Conservation (phyloP, 2,888 invertebrate species). For the Harpalus rufipes region DNA sequence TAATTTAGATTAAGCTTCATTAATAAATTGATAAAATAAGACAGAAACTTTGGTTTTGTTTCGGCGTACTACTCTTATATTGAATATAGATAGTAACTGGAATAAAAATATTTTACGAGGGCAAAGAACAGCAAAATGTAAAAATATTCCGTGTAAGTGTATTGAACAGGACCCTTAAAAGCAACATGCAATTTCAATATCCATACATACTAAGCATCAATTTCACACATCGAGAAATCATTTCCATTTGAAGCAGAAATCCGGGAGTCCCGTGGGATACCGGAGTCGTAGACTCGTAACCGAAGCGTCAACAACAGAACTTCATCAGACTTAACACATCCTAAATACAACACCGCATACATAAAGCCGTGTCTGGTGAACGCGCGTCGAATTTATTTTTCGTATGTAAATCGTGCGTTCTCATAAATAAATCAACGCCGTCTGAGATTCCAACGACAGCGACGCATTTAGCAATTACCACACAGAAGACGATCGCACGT, state of each 20-base stretch:
- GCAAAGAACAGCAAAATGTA: constrained; percentile 5
- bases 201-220: constrained; percentile 52
- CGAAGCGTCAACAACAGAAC: constrained; percentile 31
- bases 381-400: constrained; percentile 40
- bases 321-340: constrained; percentile 51
- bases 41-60: too few relatives aligned
- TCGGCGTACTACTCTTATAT: background rate
- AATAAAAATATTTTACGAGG: background rate
- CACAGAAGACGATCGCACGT: constrained; percentile 47
- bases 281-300: background rate
- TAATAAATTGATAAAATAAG: too few relatives aligned
- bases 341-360: constrained; percentile 31
- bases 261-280: background rate
- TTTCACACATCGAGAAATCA: constrained; percentile 53
- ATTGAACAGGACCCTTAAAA: constrained; percentile 46
- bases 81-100: background rate
- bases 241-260: constrained; percentile 54
- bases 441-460: constrained; percentile 42
- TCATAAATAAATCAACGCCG: constrained; percentile 51
- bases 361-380: constrained; percentile 15
- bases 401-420: constrained; percentile 50
- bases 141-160: constrained; percentile 40
- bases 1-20: too few relatives aligned
- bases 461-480: constrained; percentile 55
- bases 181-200: constrained; percentile 52